Evolutionary conservation across 2,113 vertebrate genomes (phyloP).

Genomic region (Sinosuthora webbiana): DNA sequence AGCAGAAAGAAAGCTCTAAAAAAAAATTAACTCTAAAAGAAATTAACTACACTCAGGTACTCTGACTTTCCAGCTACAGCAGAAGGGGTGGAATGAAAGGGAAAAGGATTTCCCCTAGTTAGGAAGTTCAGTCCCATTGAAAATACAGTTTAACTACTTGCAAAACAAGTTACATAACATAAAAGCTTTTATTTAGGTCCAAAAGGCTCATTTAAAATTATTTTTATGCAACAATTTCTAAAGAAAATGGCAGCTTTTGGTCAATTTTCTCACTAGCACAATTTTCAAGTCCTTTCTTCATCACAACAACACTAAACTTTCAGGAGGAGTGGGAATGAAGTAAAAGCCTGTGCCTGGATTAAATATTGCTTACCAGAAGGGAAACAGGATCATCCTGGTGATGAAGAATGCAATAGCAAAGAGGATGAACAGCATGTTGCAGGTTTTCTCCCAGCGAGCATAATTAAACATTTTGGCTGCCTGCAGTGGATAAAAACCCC

Average conservation of each 20-base stretch:
- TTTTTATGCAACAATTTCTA: neutral
- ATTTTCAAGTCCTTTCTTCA: neutral
- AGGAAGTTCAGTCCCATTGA: neutral
- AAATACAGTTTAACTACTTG: neutral
- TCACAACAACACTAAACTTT: neutral
- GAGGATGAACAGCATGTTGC: conserved; percentile 83
- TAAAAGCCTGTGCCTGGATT: neutral
- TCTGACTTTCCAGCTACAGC: neutral
- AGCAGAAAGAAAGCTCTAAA: neutral
- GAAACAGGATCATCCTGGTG: conserved; percentile 87
- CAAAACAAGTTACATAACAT: neutral
- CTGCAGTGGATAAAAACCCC: conserved; percentile 69
- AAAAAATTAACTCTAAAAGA: too few species aligned
- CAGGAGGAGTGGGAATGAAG: neutral
- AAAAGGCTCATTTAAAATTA: neutral
- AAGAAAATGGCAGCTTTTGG: neutral
- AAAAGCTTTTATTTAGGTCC: neutral
- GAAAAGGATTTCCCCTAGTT: neutral
- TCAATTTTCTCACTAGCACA: neutral
- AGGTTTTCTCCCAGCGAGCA: conserved; percentile 83
- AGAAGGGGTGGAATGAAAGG: neutral
- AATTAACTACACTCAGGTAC: neutral
- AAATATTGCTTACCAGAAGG: conserved; percentile 85
- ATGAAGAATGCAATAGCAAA: conserved; percentile 83
- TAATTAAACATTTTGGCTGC: conserved; percentile 94